A percentile compares a stretch with the other conserved stretches of the same genome.
These are phyloP conservation scores for Sarcophaga subvicina DNA, from an alignment of 2,888 invertebrate genomes.

Conservation along the genomic window DNA sequence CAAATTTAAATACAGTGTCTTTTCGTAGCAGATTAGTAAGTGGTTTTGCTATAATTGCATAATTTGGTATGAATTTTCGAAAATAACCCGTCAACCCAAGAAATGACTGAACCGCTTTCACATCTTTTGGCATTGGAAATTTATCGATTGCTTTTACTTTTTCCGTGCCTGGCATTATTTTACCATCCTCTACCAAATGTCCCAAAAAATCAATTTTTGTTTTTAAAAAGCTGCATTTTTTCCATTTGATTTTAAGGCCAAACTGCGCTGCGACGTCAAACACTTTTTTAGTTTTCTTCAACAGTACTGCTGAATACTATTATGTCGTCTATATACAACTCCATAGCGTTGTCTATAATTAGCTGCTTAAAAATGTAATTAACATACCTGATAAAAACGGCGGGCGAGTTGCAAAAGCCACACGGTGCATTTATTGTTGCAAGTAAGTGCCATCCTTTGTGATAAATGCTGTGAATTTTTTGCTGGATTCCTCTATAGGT, in stretches of 20 bases:
- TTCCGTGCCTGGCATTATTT: constrained; percentile 26
- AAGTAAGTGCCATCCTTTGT: constrained; percentile 35
- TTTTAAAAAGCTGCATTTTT: constrained; percentile 40
- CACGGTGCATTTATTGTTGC: constrained; percentile 52
- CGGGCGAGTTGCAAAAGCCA: constrained; percentile 58
- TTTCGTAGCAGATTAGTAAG: no score
- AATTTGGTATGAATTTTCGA: no score
- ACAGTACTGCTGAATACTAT: constrained; percentile 57
- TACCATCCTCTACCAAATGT: constrained; percentile 28
- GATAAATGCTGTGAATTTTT: constrained; percentile 46
- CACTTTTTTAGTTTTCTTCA: constrained; percentile 50
- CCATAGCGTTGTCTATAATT: constrained; percentile 35
- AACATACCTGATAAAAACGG: constrained; percentile 54
- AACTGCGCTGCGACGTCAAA: constrained; percentile 24
- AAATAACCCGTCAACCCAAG: no score
- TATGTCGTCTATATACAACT: constrained; percentile 33
- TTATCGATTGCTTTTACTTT: no score
- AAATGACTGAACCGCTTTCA: no score
- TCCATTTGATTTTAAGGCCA: constrained; percentile 14
- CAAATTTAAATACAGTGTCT: no score
- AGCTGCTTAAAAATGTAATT: constrained; percentile 59
- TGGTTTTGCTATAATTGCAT: no score
- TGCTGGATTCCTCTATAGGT: constrained; percentile 40
- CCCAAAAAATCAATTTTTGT: constrained; percentile 52
- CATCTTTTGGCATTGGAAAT: no score